Conservation (phyloP, 2,113 vertebrate species). For the Chrysochloris asiatica region DNA sequence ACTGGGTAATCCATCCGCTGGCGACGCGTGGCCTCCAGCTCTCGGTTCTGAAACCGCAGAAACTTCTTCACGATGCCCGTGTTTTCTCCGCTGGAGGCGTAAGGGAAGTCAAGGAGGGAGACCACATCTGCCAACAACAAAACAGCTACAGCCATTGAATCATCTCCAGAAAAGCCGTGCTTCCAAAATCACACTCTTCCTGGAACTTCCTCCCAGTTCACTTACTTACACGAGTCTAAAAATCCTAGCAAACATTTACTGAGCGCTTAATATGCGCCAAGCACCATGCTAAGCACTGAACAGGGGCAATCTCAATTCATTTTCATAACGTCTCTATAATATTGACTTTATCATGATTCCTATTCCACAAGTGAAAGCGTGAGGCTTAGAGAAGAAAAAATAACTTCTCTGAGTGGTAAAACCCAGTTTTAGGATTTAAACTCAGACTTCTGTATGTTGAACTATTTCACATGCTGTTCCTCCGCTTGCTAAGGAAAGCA, state of each 20-base stretch:
- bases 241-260: neutral
- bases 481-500: neutral
- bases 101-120: constrained; percentile 88
- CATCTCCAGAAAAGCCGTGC: neutral
- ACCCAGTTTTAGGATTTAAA: neutral
- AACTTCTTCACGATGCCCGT: constrained; percentile 91
- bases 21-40: constrained; percentile 87
- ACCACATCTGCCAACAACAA: constrained; percentile 85
- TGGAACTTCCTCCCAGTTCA: neutral
- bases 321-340: neutral
- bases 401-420: neutral
- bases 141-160: constrained; percentile 53
- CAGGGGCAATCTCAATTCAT: neutral
- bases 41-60: constrained; percentile 86
- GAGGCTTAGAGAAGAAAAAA: neutral
- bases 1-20: constrained; percentile 87
- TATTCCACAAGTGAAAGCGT: neutral
- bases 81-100: constrained; percentile 91
- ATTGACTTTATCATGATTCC: neutral
- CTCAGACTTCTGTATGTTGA: neutral
- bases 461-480: neutral
- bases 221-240: constrained; percentile 27
- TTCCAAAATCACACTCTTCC: neutral
- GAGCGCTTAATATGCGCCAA: neutral
- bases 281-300: too few relatives aligned